Conservation (phyloP, 1,140 invertebrate genomes). For the Halesus radiatus region DNA sequence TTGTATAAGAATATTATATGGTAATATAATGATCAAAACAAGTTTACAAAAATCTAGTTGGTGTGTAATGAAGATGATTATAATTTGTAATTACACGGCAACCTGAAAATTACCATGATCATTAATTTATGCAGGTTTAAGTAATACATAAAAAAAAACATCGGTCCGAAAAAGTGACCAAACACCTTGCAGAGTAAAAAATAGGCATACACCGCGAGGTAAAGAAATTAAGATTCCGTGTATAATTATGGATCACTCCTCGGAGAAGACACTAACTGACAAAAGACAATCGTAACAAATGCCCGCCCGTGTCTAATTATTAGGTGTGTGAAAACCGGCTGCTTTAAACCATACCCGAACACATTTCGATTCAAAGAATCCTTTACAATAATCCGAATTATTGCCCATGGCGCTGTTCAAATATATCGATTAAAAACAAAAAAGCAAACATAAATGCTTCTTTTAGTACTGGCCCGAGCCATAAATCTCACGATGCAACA, state of each 20-base stretch:
- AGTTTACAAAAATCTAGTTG: too few relatives aligned
- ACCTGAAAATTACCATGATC: too few relatives aligned
- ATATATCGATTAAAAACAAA: constrained; percentile 44
- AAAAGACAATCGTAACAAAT: constrained; percentile 37
- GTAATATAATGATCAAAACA: too few relatives aligned
- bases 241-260: constrained; percentile 30
- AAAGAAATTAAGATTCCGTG: constrained; percentile 3
- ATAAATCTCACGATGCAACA: constrained; percentile 53
- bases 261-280: constrained; percentile 20
- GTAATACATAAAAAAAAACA: background rate
- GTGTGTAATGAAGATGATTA: too few relatives aligned
- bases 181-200: constrained; percentile 13
- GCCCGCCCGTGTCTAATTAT: constrained; percentile 35
- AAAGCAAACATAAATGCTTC: constrained; percentile 42
- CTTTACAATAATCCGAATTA: constrained; percentile 40
- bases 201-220: background rate
- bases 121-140: background rate
- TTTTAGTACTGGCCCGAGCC: constrained; percentile 37
- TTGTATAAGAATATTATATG: too few relatives aligned
- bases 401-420: constrained; percentile 33
- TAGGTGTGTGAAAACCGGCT: constrained; percentile 35
- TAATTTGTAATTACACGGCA: too few relatives aligned
- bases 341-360: constrained; percentile 29
- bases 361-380: constrained; percentile 41
- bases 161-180: background rate